Percentiles rank a stretch among this genome's conserved stretches.
These are phyloP conservation scores for Podarcis cretensis DNA, from an alignment of 2,113 vertebrate genomes.

Conservation along the genomic window DNA sequence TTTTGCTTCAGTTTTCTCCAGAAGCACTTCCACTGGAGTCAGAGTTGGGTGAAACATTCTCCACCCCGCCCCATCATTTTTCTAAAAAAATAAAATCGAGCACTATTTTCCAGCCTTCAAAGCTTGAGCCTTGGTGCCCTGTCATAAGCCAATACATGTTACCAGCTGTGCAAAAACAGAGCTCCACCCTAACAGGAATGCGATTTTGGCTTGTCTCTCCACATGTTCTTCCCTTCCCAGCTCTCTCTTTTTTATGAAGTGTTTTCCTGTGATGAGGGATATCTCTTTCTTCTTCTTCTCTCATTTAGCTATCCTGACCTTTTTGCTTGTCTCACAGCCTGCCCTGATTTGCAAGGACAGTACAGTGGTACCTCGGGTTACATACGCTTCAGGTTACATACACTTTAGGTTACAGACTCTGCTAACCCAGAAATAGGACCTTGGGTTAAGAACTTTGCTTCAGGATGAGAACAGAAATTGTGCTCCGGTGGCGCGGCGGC, in stretches of 20 bases:
- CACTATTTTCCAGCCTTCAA: background rate
- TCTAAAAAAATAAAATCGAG: background rate
- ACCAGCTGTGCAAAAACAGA: constrained; percentile 18
- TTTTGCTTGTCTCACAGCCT: background rate
- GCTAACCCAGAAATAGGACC: too few species aligned
- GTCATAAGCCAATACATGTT: constrained; percentile 1
- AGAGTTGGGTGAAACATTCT: background rate
- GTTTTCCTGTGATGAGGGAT: background rate
- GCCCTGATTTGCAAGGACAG: background rate
- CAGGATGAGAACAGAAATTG: too few species aligned
- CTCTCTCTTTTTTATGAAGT: background rate
- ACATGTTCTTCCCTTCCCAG: background rate
- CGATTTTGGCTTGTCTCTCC: constrained; percentile 2
- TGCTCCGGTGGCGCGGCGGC: too few species aligned
- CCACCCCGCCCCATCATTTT: background rate
- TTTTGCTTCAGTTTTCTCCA: background rate
- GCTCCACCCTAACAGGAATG: constrained; percentile 24
- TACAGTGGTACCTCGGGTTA: too few species aligned
- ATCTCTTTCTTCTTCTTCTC: background rate
- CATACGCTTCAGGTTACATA: too few species aligned
- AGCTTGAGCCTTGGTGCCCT: background rate
- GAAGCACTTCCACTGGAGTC: too few species aligned
- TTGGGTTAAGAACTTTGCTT: too few species aligned
- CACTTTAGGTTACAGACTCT: too few species aligned
- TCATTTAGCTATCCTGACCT: background rate